Evolutionary conservation across 2,888 invertebrate species (phyloP).

Genomic region (Apodemia mormo): DNA sequence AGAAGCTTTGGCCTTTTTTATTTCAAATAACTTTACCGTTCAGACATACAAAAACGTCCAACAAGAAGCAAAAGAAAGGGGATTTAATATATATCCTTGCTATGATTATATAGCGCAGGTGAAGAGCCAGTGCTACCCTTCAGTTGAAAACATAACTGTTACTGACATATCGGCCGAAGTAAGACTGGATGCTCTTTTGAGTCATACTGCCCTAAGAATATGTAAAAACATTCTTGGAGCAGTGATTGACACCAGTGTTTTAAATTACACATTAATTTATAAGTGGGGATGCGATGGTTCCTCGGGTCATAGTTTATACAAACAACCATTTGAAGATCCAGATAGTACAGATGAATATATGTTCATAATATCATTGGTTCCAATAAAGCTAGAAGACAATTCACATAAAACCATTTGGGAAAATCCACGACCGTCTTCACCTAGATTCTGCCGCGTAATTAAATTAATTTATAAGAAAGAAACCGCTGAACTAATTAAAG

Average conservation of each 20-base stretch:
- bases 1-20: background rate
- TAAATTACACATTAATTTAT: constrained; percentile 5
- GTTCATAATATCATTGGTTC: constrained; percentile 7
- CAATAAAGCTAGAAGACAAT: background rate
- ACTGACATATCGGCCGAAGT: background rate
- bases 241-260: constrained; percentile 4
- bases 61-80: constrained; percentile 11
- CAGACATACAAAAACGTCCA: background rate
- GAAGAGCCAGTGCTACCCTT: constrained; percentile 1
- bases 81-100: constrained; percentile 6
- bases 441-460: background rate
- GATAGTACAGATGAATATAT: constrained; percentile 4
- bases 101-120: constrained; percentile 4
- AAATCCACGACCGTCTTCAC: background rate
- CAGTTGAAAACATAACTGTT: background rate
- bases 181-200: background rate
- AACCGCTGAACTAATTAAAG: background rate
- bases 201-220: constrained; percentile 4
- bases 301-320: background rate
- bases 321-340: constrained; percentile 10
- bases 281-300: constrained; percentile 1
- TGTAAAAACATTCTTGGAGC: constrained; percentile 6
- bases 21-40: background rate
- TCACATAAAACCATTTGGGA: background rate
- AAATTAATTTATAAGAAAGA: constrained; percentile 2